Evolutionary conservation across 2,888 invertebrate genomes (phyloP), one percentile per base, ranked within the genome.

Genomic region (Drosophila pseudotakahashii): DNA sequence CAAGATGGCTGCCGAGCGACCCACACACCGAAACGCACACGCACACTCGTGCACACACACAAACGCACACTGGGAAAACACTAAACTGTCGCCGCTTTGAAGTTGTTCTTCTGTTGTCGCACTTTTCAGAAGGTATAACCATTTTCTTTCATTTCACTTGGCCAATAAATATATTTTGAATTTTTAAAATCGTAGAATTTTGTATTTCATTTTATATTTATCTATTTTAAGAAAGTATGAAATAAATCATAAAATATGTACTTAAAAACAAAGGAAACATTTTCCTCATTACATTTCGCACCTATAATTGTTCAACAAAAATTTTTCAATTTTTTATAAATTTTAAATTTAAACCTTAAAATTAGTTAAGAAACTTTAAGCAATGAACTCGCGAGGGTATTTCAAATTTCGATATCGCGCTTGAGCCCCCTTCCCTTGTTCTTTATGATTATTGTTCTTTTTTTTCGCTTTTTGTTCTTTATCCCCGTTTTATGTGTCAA

Each of bases 401-500:
- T 19, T 14, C 1, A 0, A 1, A n/a, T 9, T 6, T 58, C 32
- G 19, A 6, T 39, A 11, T n/a, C 9, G 7, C 9, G 3, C 9
- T 32, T 5, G 7, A 41, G 14, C 30, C 16, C 26, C 54, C 6
- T 36, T 54, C 16, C 53, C 42, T 63, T 39, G 2, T 16, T 45
- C 39, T 52, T 45, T 52, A 55, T 57, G 64, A 66, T 52, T 47
- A 30, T 66, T 66, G 42, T 66, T 23, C 52, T 66, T 73, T 73
- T 72, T 63, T 57, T 52, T 50, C 44, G n/a, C 13, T 48, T 36
- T 53, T 50, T 41, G 44, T 48, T 54, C 30, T 53, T 36, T 60
- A 59, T 61, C 52, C 60, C 55, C 60, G 39, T 52, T 75, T 75
- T 55, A 72, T 76, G 70, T 72, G 77, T 73, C 75, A 86, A 82